phyloP scores from a whole-genome alignment of 2,888 invertebrate genomes.

The Gonocerus acuteangulatus region DNA sequence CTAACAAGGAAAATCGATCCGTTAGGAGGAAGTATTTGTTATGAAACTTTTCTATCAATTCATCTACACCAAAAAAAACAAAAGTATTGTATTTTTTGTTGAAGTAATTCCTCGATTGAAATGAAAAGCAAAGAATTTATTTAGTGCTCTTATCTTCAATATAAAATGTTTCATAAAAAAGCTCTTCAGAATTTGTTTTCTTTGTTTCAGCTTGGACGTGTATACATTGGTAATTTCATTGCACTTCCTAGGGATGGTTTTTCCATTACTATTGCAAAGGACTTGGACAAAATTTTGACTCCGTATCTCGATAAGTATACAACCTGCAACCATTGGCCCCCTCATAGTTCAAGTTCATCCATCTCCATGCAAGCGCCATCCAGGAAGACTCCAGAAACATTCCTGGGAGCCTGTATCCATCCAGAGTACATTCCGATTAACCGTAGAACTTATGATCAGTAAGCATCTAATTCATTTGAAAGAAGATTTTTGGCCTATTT shows the following conservation, averaged over 20 bases:
- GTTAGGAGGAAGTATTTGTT: too few relatives aligned
- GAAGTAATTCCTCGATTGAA: too few relatives aligned
- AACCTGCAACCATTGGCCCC: conserved; percentile 3
- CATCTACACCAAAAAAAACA: too few relatives aligned
- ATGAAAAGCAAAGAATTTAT: too few relatives aligned
- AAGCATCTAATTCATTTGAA: too few relatives aligned
- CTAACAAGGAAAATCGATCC: too few relatives aligned
- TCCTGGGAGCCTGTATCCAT: background rate
- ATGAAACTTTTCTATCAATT: too few relatives aligned
- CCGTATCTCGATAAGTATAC: conserved; percentile 1
- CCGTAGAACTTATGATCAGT: background rate
- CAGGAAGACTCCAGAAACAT: background rate
- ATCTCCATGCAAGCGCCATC: background rate
- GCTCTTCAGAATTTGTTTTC: too few relatives aligned
- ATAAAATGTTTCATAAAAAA: too few relatives aligned
- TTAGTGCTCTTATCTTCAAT: too few relatives aligned
- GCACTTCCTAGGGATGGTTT: background rate
- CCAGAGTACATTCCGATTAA: background rate
- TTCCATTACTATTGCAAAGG: conserved; percentile 1
- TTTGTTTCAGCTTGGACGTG: background rate
- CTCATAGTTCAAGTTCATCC: background rate
- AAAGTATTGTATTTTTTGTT: too few relatives aligned
- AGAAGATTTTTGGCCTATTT: too few relatives aligned
- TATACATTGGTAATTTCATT: conserved; percentile 8
- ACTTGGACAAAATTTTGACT: background rate